Evolutionary conservation across 2,797 vertebrate genomes (phyloP), one percentile per base, ranked within the genome.

Genomic region (Gastrophryne carolinensis): DNA sequence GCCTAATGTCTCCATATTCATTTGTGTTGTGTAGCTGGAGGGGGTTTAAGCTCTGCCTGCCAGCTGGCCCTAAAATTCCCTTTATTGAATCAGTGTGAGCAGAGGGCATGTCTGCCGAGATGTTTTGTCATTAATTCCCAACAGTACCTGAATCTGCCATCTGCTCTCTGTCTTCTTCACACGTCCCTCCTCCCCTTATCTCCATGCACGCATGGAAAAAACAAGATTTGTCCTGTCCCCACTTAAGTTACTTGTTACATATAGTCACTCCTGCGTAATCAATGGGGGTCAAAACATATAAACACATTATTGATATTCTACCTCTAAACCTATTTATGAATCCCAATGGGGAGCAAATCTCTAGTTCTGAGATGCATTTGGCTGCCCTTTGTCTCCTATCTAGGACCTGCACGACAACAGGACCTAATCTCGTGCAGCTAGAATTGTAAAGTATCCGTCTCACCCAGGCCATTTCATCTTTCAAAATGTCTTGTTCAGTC

Each of bases 1-100:
- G 75, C 75, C 75, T 78, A 78, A 72, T 78, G 75, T 66, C 35
- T 72, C 68, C 53, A 52, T 78, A 78, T 78, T 71, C 54, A 61
- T 69, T 58, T 72, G 66, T 64, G 67, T 57, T 71, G n/a, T 72
- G 21, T 78, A 65, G 75, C 68, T 65, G 66, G 68, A 72, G 75
- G 75, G 68, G 50, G 34, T 78, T 71, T 52, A n/a, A 23, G 60
- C 26, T 50, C 37, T 66, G 75, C 61, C 12, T 72, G 75, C 75
- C 75, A 78, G 75, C 75, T 78, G 75, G 61, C 68, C 9, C 17
- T 57, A 12, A 75, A 52, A 72, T 78, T 53, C 61, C 61, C 44
- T 61, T 72, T 78, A 78, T 78, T 78, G 65, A 78, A 78, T 78
- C 68, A 72, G 52, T 60, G 67, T n/a, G 17, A 63, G 73, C 34